phyloP scores from a whole-genome alignment of 2,888 invertebrate species.

The Cheilosia vulpina region DNA sequence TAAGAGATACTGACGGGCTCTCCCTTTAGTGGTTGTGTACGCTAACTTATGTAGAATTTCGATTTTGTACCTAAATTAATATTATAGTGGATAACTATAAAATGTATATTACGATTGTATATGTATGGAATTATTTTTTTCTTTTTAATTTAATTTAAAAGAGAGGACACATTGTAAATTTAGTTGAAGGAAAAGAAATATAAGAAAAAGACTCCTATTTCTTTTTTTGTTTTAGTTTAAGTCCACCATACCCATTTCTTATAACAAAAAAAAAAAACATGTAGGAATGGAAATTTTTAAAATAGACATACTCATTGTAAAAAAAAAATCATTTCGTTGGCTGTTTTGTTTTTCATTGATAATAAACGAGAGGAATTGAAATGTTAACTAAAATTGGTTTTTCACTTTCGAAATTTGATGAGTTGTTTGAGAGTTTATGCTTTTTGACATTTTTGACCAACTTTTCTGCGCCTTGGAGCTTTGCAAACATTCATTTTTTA shows the following conservation, averaged over 20 bases:
- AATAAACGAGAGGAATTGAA: constrained; percentile 62
- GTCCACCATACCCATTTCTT: constrained; percentile 45
- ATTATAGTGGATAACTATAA: constrained; percentile 41
- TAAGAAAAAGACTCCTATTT: background rate
- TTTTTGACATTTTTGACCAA: background rate
- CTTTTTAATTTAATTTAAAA: constrained; percentile 51
- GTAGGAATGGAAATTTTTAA: constrained; percentile 33
- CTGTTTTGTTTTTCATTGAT: constrained; percentile 50
- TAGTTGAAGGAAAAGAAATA: constrained; percentile 35
- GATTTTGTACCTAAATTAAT: constrained; percentile 72
- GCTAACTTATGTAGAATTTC: constrained; percentile 50
- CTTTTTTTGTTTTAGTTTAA: constrained; percentile 54
- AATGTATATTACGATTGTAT: constrained; percentile 25
- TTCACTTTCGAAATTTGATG: background rate
- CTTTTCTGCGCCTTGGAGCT: constrained; percentile 21
- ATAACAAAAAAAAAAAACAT: constrained; percentile 24
- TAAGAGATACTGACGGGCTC: constrained; percentile 68
- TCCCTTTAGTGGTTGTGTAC: constrained; percentile 31
- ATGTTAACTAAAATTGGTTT: constrained; percentile 3
- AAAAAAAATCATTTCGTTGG: constrained; percentile 64
- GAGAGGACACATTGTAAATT: constrained; percentile 60
- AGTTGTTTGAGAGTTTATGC: background rate
- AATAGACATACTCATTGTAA: constrained; percentile 62
- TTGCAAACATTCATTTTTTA: constrained; percentile 13
- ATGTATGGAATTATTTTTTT: constrained; percentile 59